Conservation (phyloP, 2,113 vertebrate species). For the Synodontis membranacea region DNA sequence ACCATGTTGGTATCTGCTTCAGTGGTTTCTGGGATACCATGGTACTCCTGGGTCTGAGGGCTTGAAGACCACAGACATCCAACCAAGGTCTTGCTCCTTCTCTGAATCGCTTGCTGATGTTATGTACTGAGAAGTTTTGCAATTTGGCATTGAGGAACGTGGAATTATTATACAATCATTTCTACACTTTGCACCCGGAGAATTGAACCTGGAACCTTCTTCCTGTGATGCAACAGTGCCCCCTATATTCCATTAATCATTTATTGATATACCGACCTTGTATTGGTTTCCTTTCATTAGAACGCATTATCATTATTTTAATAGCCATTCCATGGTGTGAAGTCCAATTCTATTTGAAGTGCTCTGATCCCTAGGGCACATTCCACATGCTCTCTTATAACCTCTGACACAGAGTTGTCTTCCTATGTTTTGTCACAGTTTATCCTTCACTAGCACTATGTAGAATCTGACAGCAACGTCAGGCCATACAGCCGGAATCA, state of each 20-base stretch:
- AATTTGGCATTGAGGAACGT: too few species aligned
- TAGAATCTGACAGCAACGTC: conserved; percentile 23
- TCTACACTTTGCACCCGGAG: too few species aligned
- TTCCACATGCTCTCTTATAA: conserved; percentile 14
- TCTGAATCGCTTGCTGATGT: too few species aligned
- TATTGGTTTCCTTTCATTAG: background rate
- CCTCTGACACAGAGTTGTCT: conserved; percentile 26
- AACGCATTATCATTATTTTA: background rate
- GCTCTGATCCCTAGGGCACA: conserved; percentile 12
- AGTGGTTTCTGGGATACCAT: too few species aligned
- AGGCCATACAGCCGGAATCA: background rate
- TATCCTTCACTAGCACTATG: conserved; percentile 20
- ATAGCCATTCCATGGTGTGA: background rate
- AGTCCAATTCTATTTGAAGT: background rate
- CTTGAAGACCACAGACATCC: too few species aligned
- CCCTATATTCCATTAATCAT: background rate
- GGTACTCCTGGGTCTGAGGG: too few species aligned
- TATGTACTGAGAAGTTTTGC: too few species aligned
- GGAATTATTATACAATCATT: too few species aligned
- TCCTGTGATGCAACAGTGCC: too few species aligned
- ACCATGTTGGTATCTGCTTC: too few species aligned
- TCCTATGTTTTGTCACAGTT: conserved; percentile 10
- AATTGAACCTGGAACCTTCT: too few species aligned
- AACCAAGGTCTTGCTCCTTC: too few species aligned
- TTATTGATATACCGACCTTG: background rate